These are phyloP conservation scores for Xenopus tropicalis DNA, from an alignment of 2,113 vertebrate species.

Conservation along the genomic window UCB_Xtro_10.0 CM004446.2:137427001-137427500, in stretches of 20 bases:
- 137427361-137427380: background rate
- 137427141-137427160: too few species aligned
- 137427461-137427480: background rate
- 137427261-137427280: background rate
- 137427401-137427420: background rate
- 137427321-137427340: slow-evolving; percentile 59
- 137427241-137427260: background rate
- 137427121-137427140: too few species aligned
- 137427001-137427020: too few species aligned
- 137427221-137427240: background rate
- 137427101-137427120: too few species aligned
- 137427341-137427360: slow-evolving; percentile 44
- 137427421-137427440: too few species aligned
- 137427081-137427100: too few species aligned
- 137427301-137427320: slow-evolving; percentile 49
- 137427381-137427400: slow-evolving; percentile 33
- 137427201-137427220: too few species aligned
- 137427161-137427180: too few species aligned
- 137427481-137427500: background rate
- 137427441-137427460: background rate
- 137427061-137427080: too few species aligned
- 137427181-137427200: too few species aligned
- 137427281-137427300: slow-evolving; percentile 7
- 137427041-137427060: too few species aligned
- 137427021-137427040: too few species aligned